Conservation (phyloP, 1,140 invertebrate genomes). For the Maniola jurtina region DNA sequence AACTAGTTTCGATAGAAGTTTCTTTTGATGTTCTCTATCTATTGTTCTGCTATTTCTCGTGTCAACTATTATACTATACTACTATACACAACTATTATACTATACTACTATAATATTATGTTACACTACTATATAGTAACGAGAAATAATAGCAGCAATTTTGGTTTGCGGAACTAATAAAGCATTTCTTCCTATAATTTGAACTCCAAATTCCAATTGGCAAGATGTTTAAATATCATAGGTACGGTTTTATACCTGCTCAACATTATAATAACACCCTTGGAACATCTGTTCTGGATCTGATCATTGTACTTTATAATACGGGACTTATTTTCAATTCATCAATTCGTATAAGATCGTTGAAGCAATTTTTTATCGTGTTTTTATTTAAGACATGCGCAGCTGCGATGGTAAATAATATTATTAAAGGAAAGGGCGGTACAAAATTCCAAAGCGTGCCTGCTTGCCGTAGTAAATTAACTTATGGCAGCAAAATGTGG, state of each 20-base stretch:
- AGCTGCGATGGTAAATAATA: slow-evolving; percentile 25
- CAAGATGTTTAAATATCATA: slow-evolving; percentile 29
- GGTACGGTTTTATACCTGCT: slow-evolving; percentile 47
- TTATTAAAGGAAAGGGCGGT: not conserved
- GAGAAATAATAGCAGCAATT: too few relatives aligned
- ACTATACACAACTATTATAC: too few relatives aligned
- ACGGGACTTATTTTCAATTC: slow-evolving; percentile 26
- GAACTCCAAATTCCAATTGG: slow-evolving; percentile 8
- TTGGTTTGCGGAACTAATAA: not conserved
- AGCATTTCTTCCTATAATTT: slow-evolving; percentile 10
- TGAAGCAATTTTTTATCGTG: slow-evolving; percentile 43
- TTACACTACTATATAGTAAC: too few relatives aligned
- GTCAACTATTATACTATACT: too few relatives aligned
- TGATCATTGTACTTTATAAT: slow-evolving; percentile 46
- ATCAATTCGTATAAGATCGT: slow-evolving; percentile 38
- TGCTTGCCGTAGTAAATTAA: not conserved
- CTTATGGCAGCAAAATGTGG: not conserved
- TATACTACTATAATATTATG: too few relatives aligned
- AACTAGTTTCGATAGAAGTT: too few relatives aligned
- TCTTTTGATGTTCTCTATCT: too few relatives aligned
- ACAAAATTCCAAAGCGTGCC: slow-evolving; percentile 3
- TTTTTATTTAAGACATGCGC: slow-evolving; percentile 34
- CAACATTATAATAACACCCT: slow-evolving; percentile 42
- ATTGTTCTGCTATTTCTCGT: too few relatives aligned
- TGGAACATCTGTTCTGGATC: slow-evolving; percentile 48